These are phyloP conservation scores for Phrixothrix hirtus DNA, from an alignment of 2,888 invertebrate genomes.

Conservation along the genomic window DNA sequence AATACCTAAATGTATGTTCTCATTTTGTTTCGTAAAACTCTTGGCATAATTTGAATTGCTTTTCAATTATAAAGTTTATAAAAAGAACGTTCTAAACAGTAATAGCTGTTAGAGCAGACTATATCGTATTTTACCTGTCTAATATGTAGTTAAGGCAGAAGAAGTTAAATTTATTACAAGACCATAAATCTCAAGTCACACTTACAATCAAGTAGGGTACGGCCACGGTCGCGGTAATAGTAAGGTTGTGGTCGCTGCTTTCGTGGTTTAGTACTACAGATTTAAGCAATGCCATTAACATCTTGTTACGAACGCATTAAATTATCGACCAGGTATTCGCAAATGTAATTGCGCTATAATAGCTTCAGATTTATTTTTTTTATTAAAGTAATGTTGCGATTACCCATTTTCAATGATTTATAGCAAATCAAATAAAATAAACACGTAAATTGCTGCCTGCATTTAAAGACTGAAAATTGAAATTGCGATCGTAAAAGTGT, in stretches of 20 bases:
- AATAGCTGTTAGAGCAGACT: slow-evolving; percentile 36
- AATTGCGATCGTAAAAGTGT: too few relatives aligned
- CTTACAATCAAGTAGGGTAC: slow-evolving; percentile 29
- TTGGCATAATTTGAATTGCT: slow-evolving; percentile 3
- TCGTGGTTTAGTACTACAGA: slow-evolving; percentile 23
- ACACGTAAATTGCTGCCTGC: background rate
- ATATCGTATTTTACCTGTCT: slow-evolving; percentile 43
- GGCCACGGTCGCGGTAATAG: slow-evolving; percentile 22
- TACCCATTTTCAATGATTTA: slow-evolving; percentile 11
- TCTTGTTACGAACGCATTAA: slow-evolving; percentile 20
- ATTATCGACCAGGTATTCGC: slow-evolving; percentile 17
- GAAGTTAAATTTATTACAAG: slow-evolving; percentile 38
- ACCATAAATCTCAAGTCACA: slow-evolving; percentile 40
- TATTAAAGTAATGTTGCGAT: slow-evolving; percentile 3
- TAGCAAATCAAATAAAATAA: slow-evolving; percentile 2
- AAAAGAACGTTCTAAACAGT: slow-evolving; percentile 36
- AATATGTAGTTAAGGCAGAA: slow-evolving; percentile 39
- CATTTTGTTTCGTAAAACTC: too few relatives aligned
- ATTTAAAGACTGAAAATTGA: slow-evolving; percentile 6
- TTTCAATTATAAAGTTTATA: slow-evolving; percentile 42
- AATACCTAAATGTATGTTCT: too few relatives aligned
- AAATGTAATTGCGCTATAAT: slow-evolving; percentile 18
- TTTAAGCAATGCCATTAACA: slow-evolving; percentile 25
- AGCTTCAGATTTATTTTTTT: slow-evolving; percentile 13
- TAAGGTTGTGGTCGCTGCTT: slow-evolving; percentile 22